A percentile compares a stretch with the other conserved stretches of the same genome.
These are phyloP conservation scores for Temnothorax ravouxi DNA, from an alignment of 2,888 invertebrate species.

Conservation along the genomic window DNA sequence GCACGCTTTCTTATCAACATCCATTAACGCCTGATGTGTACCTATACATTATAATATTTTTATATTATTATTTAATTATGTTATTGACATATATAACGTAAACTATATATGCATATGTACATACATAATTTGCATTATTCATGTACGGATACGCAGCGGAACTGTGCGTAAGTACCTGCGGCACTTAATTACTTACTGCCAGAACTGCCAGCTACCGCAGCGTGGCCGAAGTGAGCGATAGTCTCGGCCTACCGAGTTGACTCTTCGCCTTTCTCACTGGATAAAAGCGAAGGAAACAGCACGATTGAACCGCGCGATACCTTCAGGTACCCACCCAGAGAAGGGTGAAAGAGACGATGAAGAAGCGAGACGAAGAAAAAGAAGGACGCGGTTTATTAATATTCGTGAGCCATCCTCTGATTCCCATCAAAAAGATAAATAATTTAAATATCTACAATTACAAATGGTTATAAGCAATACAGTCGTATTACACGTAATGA, in stretches of 20 bases:
- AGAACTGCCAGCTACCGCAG: constrained; percentile 82
- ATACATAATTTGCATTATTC: constrained; percentile 72
- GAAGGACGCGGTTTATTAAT: constrained; percentile 39
- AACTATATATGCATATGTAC: background rate
- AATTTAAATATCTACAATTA: constrained; percentile 24
- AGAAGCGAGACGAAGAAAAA: constrained; percentile 14
- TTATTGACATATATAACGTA: background rate
- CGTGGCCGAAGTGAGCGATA: constrained; percentile 78
- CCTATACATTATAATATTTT: background rate
- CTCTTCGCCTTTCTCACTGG: constrained; percentile 58
- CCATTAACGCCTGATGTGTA: constrained; percentile 64
- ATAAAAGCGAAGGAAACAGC: constrained; percentile 42
- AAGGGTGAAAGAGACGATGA: constrained; percentile 30
- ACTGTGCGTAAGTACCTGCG: constrained; percentile 78
- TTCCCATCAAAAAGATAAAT: background rate
- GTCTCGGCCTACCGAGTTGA: constrained; percentile 67
- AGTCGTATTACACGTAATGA: background rate
- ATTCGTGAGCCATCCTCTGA: constrained; percentile 15
- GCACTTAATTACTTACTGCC: constrained; percentile 82
- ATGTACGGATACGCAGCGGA: constrained; percentile 70
- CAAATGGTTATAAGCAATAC: background rate
- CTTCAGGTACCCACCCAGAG: constrained; percentile 24
- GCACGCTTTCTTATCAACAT: constrained; percentile 66
- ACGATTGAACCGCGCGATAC: constrained; percentile 44
- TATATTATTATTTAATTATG: background rate